Evolutionary conservation across 2,797 vertebrate genomes (phyloP).

Genomic region (Diglossa cyanea): DNA sequence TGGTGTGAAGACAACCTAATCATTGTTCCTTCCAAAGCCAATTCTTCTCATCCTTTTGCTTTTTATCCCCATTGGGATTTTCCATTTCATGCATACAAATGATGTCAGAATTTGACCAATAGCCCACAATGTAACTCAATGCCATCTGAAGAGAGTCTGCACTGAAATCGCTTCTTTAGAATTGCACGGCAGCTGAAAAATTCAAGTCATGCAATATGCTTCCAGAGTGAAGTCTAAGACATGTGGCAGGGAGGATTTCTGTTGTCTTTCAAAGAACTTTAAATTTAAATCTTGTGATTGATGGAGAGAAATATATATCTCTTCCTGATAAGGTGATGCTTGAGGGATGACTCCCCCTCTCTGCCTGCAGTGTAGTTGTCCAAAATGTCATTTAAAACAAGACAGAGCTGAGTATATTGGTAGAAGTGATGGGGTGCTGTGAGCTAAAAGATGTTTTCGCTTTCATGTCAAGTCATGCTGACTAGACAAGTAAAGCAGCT

Average conservation of each 20-base stretch:
- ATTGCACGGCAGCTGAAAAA: neutral
- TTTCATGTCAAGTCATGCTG: neutral
- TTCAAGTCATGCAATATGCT: neutral
- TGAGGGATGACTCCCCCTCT: fast-evolving
- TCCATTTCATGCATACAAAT: neutral
- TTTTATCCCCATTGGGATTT: neutral
- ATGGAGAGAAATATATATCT: neutral
- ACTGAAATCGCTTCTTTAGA: neutral
- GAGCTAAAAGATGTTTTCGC: neutral
- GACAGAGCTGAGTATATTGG: neutral
- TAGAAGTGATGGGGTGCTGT: neutral
- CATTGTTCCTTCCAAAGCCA: neutral
- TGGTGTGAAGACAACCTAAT: neutral
- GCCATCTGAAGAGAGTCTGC: neutral
- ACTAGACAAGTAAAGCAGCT: neutral
- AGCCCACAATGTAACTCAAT: neutral
- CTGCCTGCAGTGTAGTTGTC: neutral
- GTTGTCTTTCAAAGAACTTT: neutral
- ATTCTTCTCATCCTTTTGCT: neutral
- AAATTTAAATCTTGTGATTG: neutral
- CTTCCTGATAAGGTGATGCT: neutral
- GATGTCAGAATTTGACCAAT: neutral
- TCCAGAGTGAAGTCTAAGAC: neutral
- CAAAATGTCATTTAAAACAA: neutral
- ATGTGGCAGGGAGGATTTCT: neutral